Evolutionary conservation across 2,888 invertebrate genomes (phyloP), one percentile per base, ranked within the genome.

Genomic region (Eustalomyia histrio): DNA sequence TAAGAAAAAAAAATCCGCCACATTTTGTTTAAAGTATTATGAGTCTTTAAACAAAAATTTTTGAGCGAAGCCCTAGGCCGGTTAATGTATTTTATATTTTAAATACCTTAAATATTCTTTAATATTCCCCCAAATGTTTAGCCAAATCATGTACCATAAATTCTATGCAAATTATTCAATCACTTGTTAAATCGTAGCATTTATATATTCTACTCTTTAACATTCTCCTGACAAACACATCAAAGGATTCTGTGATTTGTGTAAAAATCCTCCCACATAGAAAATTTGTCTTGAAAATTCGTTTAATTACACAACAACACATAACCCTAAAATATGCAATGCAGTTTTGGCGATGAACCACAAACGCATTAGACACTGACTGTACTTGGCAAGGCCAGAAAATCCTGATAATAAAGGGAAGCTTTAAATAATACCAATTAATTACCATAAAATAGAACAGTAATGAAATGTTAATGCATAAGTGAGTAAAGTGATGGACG

Each of bases 401-500:
- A 57, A n/a, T n/a, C n/a, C n/a, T 14, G 12, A n/a, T 10, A n/a
- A 17, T 39, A 63, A 72, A 47, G 73, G 58, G n/a, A 18, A 67
- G 76, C 58, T 68, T 81, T 73, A 74, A 74, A 76, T 74, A 76
- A 69, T 69, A 65, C 68, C 76, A 80, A 80, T 76, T 80, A 80
- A 76, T 80, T 80, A 80, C 73, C 76, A 64, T 72, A 35, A 64
- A 80, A 73, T 57, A 60, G 47, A n/a, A 60, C 58, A 50, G 73
- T 67, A 78, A 67, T 64, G 73, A 72, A 68, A 76, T 69, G 72
- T 63, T 73, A 74, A 61, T 47, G 65, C 53, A 60, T n/a, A n/a
- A 47, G 43, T 47, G n/a, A 47, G 63, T 29, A 24, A 29, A 33
- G 58, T 33, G 8, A 39, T 1, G 10, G 39, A 39, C 29, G 29